phyloP scores from a whole-genome alignment of 2,113 vertebrate species.

The Atrichornis clamosus region DNA sequence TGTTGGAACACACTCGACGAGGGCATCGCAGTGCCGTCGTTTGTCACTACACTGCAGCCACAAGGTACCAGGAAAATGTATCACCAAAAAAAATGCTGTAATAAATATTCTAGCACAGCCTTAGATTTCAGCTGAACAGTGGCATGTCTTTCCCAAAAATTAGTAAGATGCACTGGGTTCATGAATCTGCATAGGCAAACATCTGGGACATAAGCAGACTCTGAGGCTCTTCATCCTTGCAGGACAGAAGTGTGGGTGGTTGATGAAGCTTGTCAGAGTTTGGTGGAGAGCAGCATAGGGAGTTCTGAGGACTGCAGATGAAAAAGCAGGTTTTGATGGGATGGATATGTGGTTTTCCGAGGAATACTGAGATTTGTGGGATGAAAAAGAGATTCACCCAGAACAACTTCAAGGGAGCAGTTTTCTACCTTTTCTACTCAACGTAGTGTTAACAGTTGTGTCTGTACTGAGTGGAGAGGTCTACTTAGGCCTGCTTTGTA shows the following conservation, averaged over 20 bases:
- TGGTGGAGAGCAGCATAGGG: neutral
- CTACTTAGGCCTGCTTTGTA: neutral
- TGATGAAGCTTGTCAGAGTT: neutral
- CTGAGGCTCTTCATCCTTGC: neutral
- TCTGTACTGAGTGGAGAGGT: neutral
- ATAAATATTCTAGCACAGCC: neutral
- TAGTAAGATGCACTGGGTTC: neutral
- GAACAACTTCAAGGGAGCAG: neutral
- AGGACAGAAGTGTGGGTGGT: neutral
- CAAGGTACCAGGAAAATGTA: neutral
- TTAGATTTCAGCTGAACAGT: neutral
- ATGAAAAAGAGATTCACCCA: neutral
- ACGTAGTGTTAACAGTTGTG: neutral
- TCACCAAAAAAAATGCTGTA: neutral
- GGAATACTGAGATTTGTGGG: neutral
- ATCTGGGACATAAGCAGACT: neutral
- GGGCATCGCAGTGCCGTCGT: rapidly evolving
- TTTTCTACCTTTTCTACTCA: neutral
- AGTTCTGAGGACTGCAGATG: neutral
- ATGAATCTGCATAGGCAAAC: neutral
- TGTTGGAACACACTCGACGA: rapidly evolving
- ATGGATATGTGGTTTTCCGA: neutral
- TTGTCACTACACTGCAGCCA: neutral
- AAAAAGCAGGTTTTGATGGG: neutral
- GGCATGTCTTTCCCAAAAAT: neutral